Percentiles rank a stretch among this genome's conserved stretches.
Evolutionary conservation across 1,140 invertebrate genomes (phyloP).

Genomic region (Drosophila kanapiae): DNA sequence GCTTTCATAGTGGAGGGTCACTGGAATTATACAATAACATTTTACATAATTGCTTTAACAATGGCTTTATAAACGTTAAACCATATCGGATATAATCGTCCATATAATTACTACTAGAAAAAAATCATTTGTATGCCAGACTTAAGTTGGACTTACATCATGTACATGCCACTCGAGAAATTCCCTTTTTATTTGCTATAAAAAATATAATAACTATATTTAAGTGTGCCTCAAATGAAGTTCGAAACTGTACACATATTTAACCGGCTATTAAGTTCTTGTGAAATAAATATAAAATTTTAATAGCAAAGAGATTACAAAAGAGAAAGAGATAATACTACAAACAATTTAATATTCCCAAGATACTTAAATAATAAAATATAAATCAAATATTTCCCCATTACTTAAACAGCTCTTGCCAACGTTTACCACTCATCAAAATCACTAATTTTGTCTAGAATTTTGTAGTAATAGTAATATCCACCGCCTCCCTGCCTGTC

Average conservation of each 20-base stretch:
- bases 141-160: slow-evolving; percentile 2
- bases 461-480: neutral
- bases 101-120: slow-evolving; percentile 9
- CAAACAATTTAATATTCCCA: no score
- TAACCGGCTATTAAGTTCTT: neutral
- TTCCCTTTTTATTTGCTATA: neutral
- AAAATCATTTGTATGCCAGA: neutral
- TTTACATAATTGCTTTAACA: slow-evolving; percentile 36
- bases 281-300: neutral
- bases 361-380: neutral
- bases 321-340: neutral
- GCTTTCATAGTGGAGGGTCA: slow-evolving; percentile 17
- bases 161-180: neutral
- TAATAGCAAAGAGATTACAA: neutral
- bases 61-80: slow-evolving; percentile 17
- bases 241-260: neutral
- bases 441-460: slow-evolving; percentile 2
- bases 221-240: neutral
- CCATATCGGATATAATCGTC: slow-evolving; percentile 19
- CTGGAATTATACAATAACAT: slow-evolving; percentile 22
- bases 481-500: neutral
- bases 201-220: neutral
- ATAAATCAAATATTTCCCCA: neutral
- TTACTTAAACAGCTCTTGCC: neutral
- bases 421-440: neutral